Base-by-base conservation (phyloP, 1,140 invertebrate genomes). In the Venturia canescens region DNA sequence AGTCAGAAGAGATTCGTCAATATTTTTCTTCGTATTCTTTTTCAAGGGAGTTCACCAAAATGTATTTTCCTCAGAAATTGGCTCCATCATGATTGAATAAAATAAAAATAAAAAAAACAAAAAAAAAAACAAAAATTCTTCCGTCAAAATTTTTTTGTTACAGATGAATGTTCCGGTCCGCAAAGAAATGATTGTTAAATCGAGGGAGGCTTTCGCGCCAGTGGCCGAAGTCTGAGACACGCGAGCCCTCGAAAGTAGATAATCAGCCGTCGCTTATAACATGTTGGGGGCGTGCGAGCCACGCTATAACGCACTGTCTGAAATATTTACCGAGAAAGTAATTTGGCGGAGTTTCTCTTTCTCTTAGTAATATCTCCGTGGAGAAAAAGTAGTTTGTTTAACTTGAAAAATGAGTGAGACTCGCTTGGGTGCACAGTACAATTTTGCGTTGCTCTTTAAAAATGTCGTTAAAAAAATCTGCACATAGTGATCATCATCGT, bases 291-390 rank as follows among this genome's bases (percentile, higher is more conserved):
- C 87, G 89, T 88, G 87, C 83, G 50, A 53, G 50, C 18, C 18
- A 63, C 23, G 9, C 86, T 77, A 66, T 89, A 90, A 89, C 86
- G 80, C 86, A 88, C 86, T 86, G 83, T 86, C 85, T 82, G 84
- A 86, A 88, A 89, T 89, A 90, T 88, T 89, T 90, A 89, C 89
- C 88, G 84, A 87, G 82, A 87, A 88, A 86, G 85, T 89, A 90
- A 90, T 89, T 89, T 90, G 86, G 86, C 70, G 78, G 84, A 77
- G 29, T 4, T 38, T 75, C 27, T 31, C 71, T 34, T 27, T 38
- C 29, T 57, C 26, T 7, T 50, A 9, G 7, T 21, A 75, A 11
- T 23, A 29, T 15, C 4, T 15, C 21, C 6, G 1, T 9, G 9
- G 60, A 66, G 60, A 66, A 13, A 66, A 26, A 23, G 57, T 13